These are phyloP conservation scores for Philaethria dido DNA, from an alignment of 2,888 invertebrate genomes.

Conservation along the genomic window DNA sequence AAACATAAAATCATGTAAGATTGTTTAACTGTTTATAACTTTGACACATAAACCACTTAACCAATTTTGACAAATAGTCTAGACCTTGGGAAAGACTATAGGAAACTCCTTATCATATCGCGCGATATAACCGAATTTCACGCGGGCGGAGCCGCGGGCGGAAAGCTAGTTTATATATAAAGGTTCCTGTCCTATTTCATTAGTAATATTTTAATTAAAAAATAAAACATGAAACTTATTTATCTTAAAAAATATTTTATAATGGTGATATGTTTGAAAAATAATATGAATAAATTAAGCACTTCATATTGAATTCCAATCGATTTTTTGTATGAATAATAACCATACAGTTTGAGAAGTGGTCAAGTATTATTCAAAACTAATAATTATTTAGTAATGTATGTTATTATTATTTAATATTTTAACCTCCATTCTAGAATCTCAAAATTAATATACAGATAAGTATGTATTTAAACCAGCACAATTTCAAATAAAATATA, in stretches of 20 bases:
- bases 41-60: too few relatives aligned
- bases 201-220: too few relatives aligned
- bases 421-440: slow-evolving; percentile 2
- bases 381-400: not conserved
- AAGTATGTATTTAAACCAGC: slow-evolving; percentile 26
- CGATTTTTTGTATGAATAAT: not conserved
- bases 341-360: not conserved
- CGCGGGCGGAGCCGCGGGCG: too few relatives aligned
- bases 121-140: too few relatives aligned
- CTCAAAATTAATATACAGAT: slow-evolving; percentile 1
- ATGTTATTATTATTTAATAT: slow-evolving; percentile 6
- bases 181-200: not conserved
- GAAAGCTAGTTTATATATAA: not conserved
- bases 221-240: too few relatives aligned
- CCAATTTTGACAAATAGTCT: too few relatives aligned
- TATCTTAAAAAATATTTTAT: not conserved
- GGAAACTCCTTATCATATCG: too few relatives aligned
- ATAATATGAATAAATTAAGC: not conserved
- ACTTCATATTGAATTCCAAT: too few relatives aligned
- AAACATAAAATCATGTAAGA: too few relatives aligned
- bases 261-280: not conserved
- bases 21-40: too few relatives aligned
- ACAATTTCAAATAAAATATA: slow-evolving; percentile 37
- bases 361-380: not conserved
- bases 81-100: too few relatives aligned